phyloP scores from a whole-genome alignment of 2,888 invertebrate species.

The Merodon equestris region DNA sequence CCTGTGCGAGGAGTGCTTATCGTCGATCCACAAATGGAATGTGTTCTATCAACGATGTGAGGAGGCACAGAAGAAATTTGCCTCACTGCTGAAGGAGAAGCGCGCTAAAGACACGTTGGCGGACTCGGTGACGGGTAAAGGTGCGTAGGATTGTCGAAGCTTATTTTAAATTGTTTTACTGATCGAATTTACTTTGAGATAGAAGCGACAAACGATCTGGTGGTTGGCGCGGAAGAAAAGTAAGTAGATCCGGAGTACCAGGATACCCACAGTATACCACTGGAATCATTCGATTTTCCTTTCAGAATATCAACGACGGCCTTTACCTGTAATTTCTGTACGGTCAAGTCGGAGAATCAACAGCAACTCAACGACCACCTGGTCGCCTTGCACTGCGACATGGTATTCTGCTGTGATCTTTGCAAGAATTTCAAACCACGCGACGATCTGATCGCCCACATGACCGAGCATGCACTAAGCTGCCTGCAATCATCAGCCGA shows the following conservation, averaged over 20 bases:
- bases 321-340: constrained; percentile 39
- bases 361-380: constrained; percentile 73
- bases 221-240: not conserved
- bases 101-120: not conserved
- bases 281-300: constrained; percentile 5
- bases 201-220: constrained; percentile 7
- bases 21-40: constrained; percentile 44
- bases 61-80: constrained; percentile 34
- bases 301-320: constrained; percentile 11
- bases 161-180: not conserved
- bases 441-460: constrained; percentile 77
- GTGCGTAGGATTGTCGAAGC: constrained; percentile 4
- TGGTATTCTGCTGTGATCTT: constrained; percentile 79
- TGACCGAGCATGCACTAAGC: constrained; percentile 77
- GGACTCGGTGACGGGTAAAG: constrained; percentile 1
- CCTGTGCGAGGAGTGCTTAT: constrained; percentile 36
- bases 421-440: constrained; percentile 77
- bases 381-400: constrained; percentile 74
- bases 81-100: constrained; percentile 5
- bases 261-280: too few relatives aligned
- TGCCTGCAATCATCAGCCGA: not conserved
- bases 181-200: constrained; percentile 13
- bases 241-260: too few relatives aligned
- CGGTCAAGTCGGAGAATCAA: not conserved
- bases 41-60: constrained; percentile 52